These are phyloP conservation scores for Poecilia wingei DNA, from an alignment of 2,797 vertebrate genomes.

Conservation along the genomic window DNA sequence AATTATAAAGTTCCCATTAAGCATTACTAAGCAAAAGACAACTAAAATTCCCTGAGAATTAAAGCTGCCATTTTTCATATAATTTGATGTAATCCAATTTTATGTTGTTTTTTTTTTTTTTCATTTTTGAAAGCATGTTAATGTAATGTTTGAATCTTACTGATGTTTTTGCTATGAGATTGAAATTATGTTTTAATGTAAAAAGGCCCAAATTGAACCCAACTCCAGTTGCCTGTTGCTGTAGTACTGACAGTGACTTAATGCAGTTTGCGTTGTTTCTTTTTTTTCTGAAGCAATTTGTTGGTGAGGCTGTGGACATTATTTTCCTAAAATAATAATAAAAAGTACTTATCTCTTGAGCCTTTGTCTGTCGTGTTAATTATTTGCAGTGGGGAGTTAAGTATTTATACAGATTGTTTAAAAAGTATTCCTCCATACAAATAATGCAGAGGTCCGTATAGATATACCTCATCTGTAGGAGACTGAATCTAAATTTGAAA, in stretches of 20 bases:
- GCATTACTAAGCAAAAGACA: background rate
- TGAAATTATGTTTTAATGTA: background rate
- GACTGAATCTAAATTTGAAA: too few relatives aligned
- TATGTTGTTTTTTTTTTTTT: background rate
- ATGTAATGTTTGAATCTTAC: background rate
- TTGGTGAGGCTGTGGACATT: background rate
- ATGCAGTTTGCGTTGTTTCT: background rate
- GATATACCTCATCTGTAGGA: too few relatives aligned
- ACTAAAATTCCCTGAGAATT: background rate
- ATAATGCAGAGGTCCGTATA: too few relatives aligned
- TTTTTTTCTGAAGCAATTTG: background rate
- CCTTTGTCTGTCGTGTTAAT: too few relatives aligned
- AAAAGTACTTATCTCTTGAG: too few relatives aligned
- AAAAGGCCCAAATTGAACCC: background rate
- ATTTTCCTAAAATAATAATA: background rate
- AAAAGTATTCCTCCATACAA: too few relatives aligned
- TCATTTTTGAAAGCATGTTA: background rate
- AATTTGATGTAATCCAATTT: background rate
- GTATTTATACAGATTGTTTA: too few relatives aligned
- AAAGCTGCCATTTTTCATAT: background rate
- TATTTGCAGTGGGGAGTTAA: too few relatives aligned
- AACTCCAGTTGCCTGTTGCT: background rate
- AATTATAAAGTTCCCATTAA: background rate
- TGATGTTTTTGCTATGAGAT: background rate
- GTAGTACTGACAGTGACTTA: background rate